These are phyloP conservation scores for Morone saxatilis DNA, from an alignment of 2,113 vertebrate genomes.

Conservation along the genomic window DNA sequence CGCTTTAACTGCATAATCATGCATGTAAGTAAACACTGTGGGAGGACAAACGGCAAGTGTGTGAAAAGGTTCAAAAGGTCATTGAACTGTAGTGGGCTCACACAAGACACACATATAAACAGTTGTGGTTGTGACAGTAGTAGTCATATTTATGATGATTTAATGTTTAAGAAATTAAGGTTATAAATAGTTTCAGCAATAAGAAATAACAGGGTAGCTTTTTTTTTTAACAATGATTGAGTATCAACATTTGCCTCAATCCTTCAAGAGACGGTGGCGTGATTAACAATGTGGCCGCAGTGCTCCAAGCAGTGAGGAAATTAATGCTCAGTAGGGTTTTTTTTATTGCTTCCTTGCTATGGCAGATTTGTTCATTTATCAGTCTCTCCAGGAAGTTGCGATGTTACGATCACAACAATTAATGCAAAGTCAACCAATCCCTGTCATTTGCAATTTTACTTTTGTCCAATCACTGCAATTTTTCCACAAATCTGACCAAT, in stretches of 20 bases:
- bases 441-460: too few relatives aligned
- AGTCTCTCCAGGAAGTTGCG: too few relatives aligned
- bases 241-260: background rate
- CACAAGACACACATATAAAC: background rate
- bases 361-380: too few relatives aligned
- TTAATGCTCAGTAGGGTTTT: background rate
- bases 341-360: background rate
- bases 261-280: conserved; percentile 24
- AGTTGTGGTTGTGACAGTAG: background rate
- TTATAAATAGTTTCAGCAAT: conserved; percentile 33
- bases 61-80: conserved; percentile 26
- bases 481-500: too few relatives aligned
- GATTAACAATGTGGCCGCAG: conserved; percentile 28
- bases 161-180: conserved; percentile 30
- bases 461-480: too few relatives aligned
- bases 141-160: conserved; percentile 36
- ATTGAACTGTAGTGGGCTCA: background rate
- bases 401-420: too few relatives aligned
- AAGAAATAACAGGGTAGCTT: background rate
- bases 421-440: too few relatives aligned
- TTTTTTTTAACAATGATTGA: conserved; percentile 12
- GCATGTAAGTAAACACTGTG: conserved; percentile 33
- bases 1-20: conserved; percentile 27
- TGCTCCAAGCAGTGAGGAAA: conserved; percentile 4
- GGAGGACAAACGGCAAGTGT: conserved; percentile 29